Conservation (phyloP, 2,888 invertebrate species). For the Schrankia costaestrigalis region DNA sequence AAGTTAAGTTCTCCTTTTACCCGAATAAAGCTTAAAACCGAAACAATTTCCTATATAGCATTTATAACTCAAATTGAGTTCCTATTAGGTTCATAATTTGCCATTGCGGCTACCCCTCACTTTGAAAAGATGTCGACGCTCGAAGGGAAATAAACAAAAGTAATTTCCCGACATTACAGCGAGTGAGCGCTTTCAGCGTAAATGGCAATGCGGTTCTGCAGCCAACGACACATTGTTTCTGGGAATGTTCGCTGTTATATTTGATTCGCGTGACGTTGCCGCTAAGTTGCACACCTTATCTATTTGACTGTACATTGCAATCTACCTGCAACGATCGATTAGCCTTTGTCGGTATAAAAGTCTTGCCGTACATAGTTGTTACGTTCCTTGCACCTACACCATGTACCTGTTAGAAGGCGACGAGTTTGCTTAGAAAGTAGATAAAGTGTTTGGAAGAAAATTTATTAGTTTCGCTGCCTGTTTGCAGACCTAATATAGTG, state of each 20-base stretch:
- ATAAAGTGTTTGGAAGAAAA: no score
- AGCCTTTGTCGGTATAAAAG: no score
- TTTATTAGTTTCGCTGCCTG: no score
- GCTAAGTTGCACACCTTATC: conserved; percentile 31
- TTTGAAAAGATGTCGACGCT: conserved; percentile 32
- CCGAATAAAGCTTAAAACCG: no score
- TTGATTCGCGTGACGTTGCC: conserved; percentile 50
- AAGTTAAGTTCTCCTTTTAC: no score
- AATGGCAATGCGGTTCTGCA: conserved; percentile 45
- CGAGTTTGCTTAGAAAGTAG: no score
- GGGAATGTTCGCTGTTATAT: conserved; percentile 46
- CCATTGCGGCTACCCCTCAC: conserved; percentile 18
- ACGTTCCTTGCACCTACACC: no score
- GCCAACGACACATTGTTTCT: conserved; percentile 52
- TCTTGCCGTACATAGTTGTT: no score
- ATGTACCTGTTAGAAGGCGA: no score
- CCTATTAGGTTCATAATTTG: conserved; percentile 28
- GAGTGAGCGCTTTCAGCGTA: conserved; percentile 46
- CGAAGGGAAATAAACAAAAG: conserved; percentile 45
- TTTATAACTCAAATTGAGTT: conserved; percentile 28
- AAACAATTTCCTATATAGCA: no score
- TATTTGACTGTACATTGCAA: background rate
- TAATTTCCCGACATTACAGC: conserved; percentile 44
- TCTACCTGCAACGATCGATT: background rate
- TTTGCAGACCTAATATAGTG: no score